These are phyloP conservation scores for Arrhopalites spinosus DNA, from an alignment of 2,888 invertebrate species.

Conservation along the genomic window DNA sequence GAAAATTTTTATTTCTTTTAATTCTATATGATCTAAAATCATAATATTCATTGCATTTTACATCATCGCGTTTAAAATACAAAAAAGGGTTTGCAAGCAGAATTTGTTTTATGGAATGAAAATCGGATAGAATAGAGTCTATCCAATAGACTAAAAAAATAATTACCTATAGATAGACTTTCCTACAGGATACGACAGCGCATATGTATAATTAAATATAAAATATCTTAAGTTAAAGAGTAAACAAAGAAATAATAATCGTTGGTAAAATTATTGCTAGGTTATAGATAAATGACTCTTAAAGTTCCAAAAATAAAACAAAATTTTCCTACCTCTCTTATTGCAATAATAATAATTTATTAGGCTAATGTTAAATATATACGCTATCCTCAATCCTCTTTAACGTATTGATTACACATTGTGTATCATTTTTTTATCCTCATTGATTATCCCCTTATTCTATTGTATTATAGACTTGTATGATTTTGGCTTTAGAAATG, in stretches of 20 bases:
- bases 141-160: not conserved
- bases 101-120: constrained; percentile 6
- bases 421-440: not conserved
- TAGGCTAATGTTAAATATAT: not conserved
- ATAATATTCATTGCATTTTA: not conserved
- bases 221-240: not conserved
- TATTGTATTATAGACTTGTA: not conserved
- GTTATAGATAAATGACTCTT: not conserved
- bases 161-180: not conserved
- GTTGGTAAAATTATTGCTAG: not conserved
- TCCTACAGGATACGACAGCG: not conserved
- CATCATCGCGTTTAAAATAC: not conserved
- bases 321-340: not conserved
- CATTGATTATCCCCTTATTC: not conserved
- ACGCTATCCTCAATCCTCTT: not conserved
- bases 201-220: not conserved
- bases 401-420: not conserved
- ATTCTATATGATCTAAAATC: not conserved
- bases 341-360: not conserved
- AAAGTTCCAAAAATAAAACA: not conserved
- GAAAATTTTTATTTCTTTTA: not conserved
- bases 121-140: not conserved
- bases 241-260: not conserved
- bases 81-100: not conserved
- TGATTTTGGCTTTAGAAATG: not conserved